Evolutionary conservation across 2,113 vertebrate genomes (phyloP), one percentile per base, ranked within the genome.

Genomic region (Alethe castanea): DNA sequence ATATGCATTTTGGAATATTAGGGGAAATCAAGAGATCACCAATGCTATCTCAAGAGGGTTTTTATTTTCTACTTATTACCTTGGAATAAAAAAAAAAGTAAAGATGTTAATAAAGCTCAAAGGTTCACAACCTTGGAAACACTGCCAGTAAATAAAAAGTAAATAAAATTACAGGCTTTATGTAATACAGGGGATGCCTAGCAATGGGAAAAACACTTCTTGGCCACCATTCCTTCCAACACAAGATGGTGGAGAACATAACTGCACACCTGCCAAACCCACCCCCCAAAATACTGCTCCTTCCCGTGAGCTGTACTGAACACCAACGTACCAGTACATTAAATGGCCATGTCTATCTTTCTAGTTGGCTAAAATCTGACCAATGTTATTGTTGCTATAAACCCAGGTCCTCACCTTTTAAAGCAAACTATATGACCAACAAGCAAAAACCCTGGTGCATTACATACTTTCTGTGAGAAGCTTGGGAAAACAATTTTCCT

Each of bases 331-430:
- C 19, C 50, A 57, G 18, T 82, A 79, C 2, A 12, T 65, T 70
- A 70, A 86, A 64, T 0, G 1, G 23, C 11, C 0, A 0, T 13
- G 6, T 64, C 57, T 74, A 1, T 45, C 65, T 36, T 85, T 61
- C 29, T 12, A 38, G 19, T 2, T 4, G 42, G 35, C 61, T 65
- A 59, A 73, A 86, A 73, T 65, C 6, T 90, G 35, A 86, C 26
- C 7, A 42, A 42, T 0, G 0, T 70, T 47, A 81, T 10, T 3
- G 3, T 28, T 52, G 42, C 22, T 80, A 24, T 16, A 57, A 70
- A 70, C 40, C 90, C 0, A 3, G 48, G 81, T 67, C 38, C 47
- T 78, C 50, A 40, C 11, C 25, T 92, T 95, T 79, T 44, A 79
- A 92, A 81, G n/a, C n/a, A 66, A 74, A 67, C 12, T 22, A 11